These are phyloP conservation scores for Ormyrus nitidulus DNA, from an alignment of 2,888 invertebrate genomes.

Conservation along the genomic window DNA sequence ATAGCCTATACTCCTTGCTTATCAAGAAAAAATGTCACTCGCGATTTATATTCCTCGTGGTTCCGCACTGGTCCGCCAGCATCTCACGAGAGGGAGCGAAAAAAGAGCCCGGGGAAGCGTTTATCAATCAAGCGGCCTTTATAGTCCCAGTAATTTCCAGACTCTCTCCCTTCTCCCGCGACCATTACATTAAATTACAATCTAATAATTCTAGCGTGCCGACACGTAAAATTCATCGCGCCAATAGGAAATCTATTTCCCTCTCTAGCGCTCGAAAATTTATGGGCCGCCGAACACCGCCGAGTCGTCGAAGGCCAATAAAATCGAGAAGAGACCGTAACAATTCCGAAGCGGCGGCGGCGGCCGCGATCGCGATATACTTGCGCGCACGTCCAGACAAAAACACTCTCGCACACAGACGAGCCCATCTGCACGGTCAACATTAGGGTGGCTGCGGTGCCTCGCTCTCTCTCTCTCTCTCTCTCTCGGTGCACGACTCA, in stretches of 20 bases:
- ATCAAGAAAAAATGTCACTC: slow-evolving; percentile 21
- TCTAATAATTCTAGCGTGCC: slow-evolving; percentile 55
- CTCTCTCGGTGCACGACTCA: neutral
- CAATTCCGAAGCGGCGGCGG: slow-evolving; percentile 22
- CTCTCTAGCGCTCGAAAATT: slow-evolving; percentile 34
- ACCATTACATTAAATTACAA: slow-evolving; percentile 55
- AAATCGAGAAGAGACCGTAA: slow-evolving; percentile 41
- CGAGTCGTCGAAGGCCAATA: slow-evolving; percentile 47
- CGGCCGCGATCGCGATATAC: neutral
- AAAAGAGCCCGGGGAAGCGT: slow-evolving; percentile 30
- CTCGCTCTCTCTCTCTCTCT: neutral
- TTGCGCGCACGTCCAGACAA: neutral
- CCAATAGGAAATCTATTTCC: slow-evolving; percentile 50
- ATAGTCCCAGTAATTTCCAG: slow-evolving; percentile 41
- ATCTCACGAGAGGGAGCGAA: slow-evolving; percentile 5
- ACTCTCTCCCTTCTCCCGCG: slow-evolving; percentile 3
- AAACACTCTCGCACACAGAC: too few relatives aligned
- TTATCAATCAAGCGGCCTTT: slow-evolving; percentile 52
- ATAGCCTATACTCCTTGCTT: slow-evolving; percentile 15
- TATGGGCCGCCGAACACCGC: slow-evolving; percentile 20
- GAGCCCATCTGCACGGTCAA: too few relatives aligned
- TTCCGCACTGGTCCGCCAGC: neutral
- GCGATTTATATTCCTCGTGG: slow-evolving; percentile 50
- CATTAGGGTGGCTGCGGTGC: neutral
- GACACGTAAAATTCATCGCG: slow-evolving; percentile 49